These are phyloP conservation scores for Eurois occulta DNA, from an alignment of 2,888 invertebrate genomes.

Conservation along the genomic window DNA sequence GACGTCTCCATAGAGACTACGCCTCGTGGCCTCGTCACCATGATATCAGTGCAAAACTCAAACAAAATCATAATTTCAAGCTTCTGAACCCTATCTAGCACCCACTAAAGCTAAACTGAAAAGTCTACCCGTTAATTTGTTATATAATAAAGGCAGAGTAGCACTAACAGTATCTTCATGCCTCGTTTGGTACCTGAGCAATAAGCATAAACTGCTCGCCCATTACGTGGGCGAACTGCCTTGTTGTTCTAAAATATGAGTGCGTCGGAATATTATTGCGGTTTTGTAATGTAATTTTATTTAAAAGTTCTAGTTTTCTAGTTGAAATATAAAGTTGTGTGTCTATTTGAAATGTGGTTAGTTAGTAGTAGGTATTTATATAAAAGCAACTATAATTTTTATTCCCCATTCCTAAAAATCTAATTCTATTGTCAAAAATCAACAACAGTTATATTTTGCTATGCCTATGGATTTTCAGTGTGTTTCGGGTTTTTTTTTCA, in stretches of 20 bases:
- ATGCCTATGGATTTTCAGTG: too few relatives aligned
- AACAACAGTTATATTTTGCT: too few relatives aligned
- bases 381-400: background rate
- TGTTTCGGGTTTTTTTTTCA: too few relatives aligned
- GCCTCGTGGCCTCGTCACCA: background rate
- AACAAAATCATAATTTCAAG: background rate
- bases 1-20: background rate
- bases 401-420: background rate
- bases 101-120: background rate
- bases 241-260: slow-evolving; percentile 53
- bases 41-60: background rate
- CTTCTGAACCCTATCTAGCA: background rate
- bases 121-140: slow-evolving; percentile 37
- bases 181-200: slow-evolving; percentile 55
- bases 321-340: background rate
- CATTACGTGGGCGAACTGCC: slow-evolving; percentile 37
- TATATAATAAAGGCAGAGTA: slow-evolving; percentile 52
- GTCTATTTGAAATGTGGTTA: background rate
- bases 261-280: slow-evolving; percentile 28
- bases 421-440: background rate
- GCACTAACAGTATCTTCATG: slow-evolving; percentile 51
- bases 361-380: background rate
- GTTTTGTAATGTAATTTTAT: slow-evolving; percentile 35
- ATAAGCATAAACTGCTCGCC: slow-evolving; percentile 56
- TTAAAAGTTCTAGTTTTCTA: slow-evolving; percentile 33